Conservation (phyloP, 2,888 invertebrate species). For the Lamellibrachia columna region DNA sequence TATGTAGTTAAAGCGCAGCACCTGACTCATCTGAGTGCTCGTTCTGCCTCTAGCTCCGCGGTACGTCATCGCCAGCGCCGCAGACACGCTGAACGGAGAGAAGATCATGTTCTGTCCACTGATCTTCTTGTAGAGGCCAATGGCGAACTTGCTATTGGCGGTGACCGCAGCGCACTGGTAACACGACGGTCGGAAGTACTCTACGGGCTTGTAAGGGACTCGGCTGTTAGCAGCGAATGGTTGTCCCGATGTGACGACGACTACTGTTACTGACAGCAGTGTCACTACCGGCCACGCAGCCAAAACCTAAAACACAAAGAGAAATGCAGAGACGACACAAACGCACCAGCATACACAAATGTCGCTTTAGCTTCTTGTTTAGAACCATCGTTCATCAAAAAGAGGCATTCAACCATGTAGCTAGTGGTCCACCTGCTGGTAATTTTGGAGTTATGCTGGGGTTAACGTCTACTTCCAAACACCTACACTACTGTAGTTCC, state of each 20-base stretch:
- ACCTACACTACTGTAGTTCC: too few species aligned
- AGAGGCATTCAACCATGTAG: too few species aligned
- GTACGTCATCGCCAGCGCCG: conserved; percentile 8
- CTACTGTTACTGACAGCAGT: not conserved
- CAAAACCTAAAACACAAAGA: not conserved
- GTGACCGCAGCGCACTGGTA: not conserved
- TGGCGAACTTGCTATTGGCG: conserved; percentile 17
- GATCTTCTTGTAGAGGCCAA: conserved; percentile 17
- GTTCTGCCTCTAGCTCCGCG: not conserved
- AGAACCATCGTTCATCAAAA: too few species aligned
- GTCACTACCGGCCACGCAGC: not conserved
- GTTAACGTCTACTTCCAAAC: too few species aligned
- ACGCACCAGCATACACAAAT: not conserved
- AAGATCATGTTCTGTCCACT: not conserved
- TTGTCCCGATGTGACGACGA: not conserved
- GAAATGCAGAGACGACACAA: not conserved
- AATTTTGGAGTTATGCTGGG: too few species aligned
- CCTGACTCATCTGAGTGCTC: not conserved
- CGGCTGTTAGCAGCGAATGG: not conserved
- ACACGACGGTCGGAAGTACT: not conserved
- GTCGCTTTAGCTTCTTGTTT: too few species aligned
- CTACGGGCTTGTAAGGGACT: not conserved
- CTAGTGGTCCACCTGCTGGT: too few species aligned
- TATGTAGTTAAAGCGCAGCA: not conserved
- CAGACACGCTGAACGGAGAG: conserved; percentile 4